Percentiles rank a stretch among this genome's conserved stretches.
Evolutionary conservation across 2,797 vertebrate genomes (phyloP).

Genomic region (Halcyon leucocephala): DNA sequence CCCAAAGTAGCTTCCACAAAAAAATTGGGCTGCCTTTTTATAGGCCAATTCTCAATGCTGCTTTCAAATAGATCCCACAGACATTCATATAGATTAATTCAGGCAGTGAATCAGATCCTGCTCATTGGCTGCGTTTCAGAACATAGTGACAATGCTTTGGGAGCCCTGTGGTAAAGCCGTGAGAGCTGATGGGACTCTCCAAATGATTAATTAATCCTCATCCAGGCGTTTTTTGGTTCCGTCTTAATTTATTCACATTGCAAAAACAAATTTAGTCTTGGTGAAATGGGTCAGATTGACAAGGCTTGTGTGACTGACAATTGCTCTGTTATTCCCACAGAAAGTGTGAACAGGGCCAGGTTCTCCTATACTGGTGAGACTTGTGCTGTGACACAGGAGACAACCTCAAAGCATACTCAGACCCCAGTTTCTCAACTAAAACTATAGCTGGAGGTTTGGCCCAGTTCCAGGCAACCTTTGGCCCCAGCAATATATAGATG

Average conservation of each 20-base stretch:
- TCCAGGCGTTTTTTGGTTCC: slow-evolving; percentile 10
- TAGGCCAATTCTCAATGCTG: slow-evolving; percentile 63
- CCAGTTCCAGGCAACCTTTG: neutral
- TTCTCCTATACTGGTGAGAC: neutral
- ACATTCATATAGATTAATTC: slow-evolving; percentile 72
- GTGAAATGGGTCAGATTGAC: neutral
- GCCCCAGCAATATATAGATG: neutral
- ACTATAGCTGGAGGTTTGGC: neutral
- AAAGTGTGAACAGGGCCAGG: neutral
- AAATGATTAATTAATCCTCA: slow-evolving; percentile 75
- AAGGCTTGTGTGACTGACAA: slow-evolving; percentile 12
- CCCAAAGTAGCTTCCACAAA: slow-evolving; percentile 59
- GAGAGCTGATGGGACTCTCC: slow-evolving; percentile 6
- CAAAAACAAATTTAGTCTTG: slow-evolving; percentile 46
- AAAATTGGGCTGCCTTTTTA: slow-evolving; percentile 70
- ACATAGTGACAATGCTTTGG: neutral
- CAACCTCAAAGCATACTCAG: neutral
- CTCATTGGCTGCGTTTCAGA: slow-evolving; percentile 73
- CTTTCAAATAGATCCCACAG: slow-evolving; percentile 73
- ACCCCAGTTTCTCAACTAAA: neutral
- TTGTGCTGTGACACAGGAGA: neutral
- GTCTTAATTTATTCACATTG: slow-evolving; percentile 53
- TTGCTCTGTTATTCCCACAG: neutral
- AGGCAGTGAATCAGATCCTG: slow-evolving; percentile 67
- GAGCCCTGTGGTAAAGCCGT: neutral